Evolutionary conservation across 2,888 invertebrate genomes (phyloP).

Genomic region (Pyrochroa serraticornis): DNA sequence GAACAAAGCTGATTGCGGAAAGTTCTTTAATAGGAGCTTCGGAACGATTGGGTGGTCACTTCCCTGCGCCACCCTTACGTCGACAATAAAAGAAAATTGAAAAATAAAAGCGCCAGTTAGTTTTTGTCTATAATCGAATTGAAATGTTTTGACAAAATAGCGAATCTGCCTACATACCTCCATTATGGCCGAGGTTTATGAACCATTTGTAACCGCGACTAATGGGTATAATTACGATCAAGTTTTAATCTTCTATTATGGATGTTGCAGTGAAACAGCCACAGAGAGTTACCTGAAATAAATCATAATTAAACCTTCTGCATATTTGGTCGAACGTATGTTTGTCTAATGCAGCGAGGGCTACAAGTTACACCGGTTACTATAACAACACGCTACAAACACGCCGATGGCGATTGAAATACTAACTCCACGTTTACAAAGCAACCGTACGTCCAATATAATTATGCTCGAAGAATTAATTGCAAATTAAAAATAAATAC

Average conservation of each 20-base stretch:
- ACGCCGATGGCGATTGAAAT: conserved; percentile 4
- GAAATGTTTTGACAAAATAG: no score
- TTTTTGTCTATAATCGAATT: no score
- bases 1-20: no score
- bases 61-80: no score
- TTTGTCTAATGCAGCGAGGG: neutral
- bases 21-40: no score
- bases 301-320: neutral
- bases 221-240: neutral
- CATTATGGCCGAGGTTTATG: no score
- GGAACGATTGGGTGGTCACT: no score
- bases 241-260: neutral
- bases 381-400: conserved; percentile 18
- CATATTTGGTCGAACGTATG: neutral
- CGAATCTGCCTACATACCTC: no score
- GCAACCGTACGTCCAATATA: neutral
- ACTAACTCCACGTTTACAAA: neutral
- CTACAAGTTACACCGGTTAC: neutral
- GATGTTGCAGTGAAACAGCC: neutral
- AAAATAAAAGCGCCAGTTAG: no score
- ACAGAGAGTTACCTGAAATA: neutral
- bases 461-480: neutral
- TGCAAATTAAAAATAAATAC: neutral
- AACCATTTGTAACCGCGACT: no score
- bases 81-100: no score